phyloP scores from a whole-genome alignment of 2,797 vertebrate species.

The Sphaeramia orbicularis region DNA sequence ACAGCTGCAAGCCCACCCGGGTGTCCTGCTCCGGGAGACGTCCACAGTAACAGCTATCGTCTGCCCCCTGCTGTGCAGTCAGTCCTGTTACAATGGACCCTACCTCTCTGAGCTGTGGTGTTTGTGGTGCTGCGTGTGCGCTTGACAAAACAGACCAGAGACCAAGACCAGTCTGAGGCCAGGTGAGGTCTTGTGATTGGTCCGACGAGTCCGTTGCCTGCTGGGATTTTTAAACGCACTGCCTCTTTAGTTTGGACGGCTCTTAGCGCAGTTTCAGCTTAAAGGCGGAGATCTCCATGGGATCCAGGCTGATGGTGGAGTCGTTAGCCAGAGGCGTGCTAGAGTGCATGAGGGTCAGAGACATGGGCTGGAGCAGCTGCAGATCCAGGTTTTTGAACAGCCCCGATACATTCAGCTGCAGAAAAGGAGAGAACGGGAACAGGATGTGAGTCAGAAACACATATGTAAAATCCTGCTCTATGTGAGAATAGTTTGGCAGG shows the following conservation, averaged over 20 bases:
- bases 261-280: conserved; percentile 92
- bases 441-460: neutral
- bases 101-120: conserved; percentile 26
- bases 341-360: conserved; percentile 92
- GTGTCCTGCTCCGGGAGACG: conserved; percentile 28
- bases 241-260: conserved; percentile 24
- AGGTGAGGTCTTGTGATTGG: conserved; percentile 37
- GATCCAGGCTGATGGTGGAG: conserved; percentile 87
- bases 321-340: conserved; percentile 87
- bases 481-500: too few relatives aligned
- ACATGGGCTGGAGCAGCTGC: conserved; percentile 91
- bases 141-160: conserved; percentile 46
- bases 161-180: conserved; percentile 45
- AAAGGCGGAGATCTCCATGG: conserved; percentile 96
- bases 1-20: conserved; percentile 43
- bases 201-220: conserved; percentile 45
- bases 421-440: neutral
- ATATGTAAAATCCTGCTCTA: neutral
- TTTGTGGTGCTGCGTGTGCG: conserved; percentile 50
- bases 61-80: conserved; percentile 75
- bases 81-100: conserved; percentile 63
- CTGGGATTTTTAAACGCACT: conserved; percentile 23
- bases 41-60: conserved; percentile 52
- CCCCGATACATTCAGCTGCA: conserved; percentile 87
- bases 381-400: conserved; percentile 93